Evolutionary conservation across 1,140 invertebrate genomes (phyloP).

Genomic region (Drusus annulatus): DNA sequence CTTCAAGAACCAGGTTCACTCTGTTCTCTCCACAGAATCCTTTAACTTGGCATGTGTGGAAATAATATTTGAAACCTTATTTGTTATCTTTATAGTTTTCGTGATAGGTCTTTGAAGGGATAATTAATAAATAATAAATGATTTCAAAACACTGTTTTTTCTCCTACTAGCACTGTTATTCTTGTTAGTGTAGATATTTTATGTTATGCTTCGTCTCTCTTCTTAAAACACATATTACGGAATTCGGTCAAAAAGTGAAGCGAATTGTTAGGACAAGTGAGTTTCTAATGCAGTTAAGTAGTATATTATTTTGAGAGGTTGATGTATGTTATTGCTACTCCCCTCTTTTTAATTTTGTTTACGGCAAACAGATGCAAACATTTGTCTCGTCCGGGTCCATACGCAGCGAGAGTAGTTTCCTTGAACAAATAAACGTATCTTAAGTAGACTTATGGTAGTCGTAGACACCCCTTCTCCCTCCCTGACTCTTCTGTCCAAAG

Average conservation of each 20-base stretch:
- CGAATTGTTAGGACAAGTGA: background rate
- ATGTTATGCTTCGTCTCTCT: too few species aligned
- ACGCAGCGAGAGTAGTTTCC: constrained; percentile 1
- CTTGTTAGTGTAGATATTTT: too few species aligned
- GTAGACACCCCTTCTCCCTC: background rate
- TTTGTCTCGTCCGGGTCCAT: constrained; percentile 39
- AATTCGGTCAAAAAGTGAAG: background rate
- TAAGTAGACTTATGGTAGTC: constrained; percentile 9
- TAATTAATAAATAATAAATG: too few species aligned
- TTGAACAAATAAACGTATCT: constrained; percentile 21
- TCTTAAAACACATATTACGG: background rate
- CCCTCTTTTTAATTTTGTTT: constrained; percentile 56
- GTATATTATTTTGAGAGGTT: constrained; percentile 49
- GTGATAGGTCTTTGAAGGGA: too few species aligned
- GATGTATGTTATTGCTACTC: constrained; percentile 51
- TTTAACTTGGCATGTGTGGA: too few species aligned
- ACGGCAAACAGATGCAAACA: constrained; percentile 52
- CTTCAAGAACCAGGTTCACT: too few species aligned
- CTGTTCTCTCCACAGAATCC: too few species aligned
- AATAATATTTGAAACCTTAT: too few species aligned
- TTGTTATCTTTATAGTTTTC: too few species aligned
- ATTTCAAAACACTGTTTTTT: too few species aligned
- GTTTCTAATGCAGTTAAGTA: background rate
- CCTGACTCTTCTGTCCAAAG: background rate
- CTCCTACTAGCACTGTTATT: too few species aligned